Conservation (phyloP, 2,797 vertebrate genomes). For the Tangara arthus region DNA sequence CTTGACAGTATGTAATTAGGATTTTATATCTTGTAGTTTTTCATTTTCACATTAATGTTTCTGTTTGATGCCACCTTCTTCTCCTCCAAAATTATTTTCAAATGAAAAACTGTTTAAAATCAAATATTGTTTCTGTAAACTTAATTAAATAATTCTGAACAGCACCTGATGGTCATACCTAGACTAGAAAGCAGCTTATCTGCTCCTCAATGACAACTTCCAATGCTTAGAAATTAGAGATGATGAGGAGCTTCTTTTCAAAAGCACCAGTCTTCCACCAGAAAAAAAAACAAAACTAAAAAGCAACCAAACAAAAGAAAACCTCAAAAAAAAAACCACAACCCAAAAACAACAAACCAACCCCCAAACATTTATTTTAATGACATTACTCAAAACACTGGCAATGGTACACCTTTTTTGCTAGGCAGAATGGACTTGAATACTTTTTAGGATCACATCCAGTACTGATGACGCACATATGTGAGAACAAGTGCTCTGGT, state of each 20-base stretch:
- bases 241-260: too few species aligned
- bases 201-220: neutral
- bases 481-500: neutral
- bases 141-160: neutral
- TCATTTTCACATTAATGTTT: neutral
- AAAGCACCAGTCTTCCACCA: neutral
- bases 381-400: neutral
- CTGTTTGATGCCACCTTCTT: neutral
- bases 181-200: neutral
- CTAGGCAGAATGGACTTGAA: neutral
- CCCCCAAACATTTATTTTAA: neutral
- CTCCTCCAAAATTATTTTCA: neutral
- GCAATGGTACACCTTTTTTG: fast-evolving
- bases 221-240: too few species aligned
- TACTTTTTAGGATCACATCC: neutral
- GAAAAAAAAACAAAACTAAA: neutral
- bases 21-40: neutral
- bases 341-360: neutral
- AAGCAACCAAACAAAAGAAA: too few species aligned
- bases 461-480: neutral
- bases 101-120: neutral
- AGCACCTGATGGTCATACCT: neutral
- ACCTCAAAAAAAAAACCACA: too few species aligned
- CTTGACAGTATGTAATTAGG: neutral
- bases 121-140: neutral